Evolutionary conservation across 2,888 invertebrate genomes (phyloP), one percentile per base, ranked within the genome.

Genomic region (Agriopis leucophaearia): DNA sequence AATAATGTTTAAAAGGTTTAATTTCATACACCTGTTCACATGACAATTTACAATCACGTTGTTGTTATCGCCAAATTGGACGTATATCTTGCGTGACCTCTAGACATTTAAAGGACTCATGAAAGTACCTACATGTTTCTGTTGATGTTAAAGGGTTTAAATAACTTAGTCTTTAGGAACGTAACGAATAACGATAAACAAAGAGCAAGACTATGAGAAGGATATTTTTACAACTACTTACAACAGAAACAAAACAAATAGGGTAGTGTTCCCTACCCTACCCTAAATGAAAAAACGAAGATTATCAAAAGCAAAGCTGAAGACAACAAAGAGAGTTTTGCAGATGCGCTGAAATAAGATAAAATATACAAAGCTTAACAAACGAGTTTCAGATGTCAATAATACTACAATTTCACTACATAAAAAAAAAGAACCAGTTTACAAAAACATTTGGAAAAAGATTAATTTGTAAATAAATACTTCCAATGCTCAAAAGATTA

Each of bases 401-500:
- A 61, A 9, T 16, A 47, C 0, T 8, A 16, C 16, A 47, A 18
- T 16, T 8, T 47, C 16, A 9, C 16, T 16, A n/a, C 10, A 16
- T 42, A 55, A 60, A 57, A 36, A 40, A 66, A 69, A 59, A 27
- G 59, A 66, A 69, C 65, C 56, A 71, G 54, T 64, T 69, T 62
- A 74, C 76, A 70, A 71, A 74, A 78, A 74, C 61, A 77, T 77
- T 69, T 72, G 69, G 78, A 80, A 75, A 73, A 74, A 78, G 77
- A 82, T 85, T 83, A 84, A 86, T 88, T 86, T 83, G 77, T 70
- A 78, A 85, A 85, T n/a, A n/a, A n/a, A n/a, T 84, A 52, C 36
- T 85, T 85, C 76, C 72, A 82, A 78, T 78, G 80, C 80, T 82
- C 81, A 75, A 84, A 84, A 84, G 85, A 88, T 86, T 88, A 88